A percentile compares a stretch with the other conserved stretches of the same genome.
phyloP scores from a whole-genome alignment of 2,888 invertebrate species.

The Cheilosia grossa region DNA sequence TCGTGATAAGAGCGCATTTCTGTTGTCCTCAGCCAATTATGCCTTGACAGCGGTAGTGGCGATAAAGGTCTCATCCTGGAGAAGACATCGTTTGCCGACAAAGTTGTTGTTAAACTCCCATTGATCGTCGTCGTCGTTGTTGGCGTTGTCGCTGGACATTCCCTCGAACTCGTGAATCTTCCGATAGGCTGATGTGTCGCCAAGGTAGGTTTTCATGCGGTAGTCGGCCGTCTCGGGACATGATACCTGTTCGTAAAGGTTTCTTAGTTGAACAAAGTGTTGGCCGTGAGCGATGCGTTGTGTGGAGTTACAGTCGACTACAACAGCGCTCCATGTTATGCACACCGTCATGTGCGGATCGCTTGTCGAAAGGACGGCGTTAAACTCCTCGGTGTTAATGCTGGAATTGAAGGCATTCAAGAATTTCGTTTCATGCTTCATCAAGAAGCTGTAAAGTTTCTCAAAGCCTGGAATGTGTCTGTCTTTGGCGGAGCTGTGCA shows the following conservation, averaged over 20 bases:
- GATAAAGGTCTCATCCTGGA: conserved; percentile 80
- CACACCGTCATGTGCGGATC: conserved; percentile 81
- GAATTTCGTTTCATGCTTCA: conserved; percentile 82
- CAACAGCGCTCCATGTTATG: conserved; percentile 81
- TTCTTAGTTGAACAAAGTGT: conserved; percentile 82
- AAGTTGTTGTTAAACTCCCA: conserved; percentile 82
- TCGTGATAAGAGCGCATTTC: conserved; percentile 13
- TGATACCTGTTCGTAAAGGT: conserved; percentile 80
- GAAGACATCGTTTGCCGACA: conserved; percentile 81
- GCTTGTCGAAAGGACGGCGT: conserved; percentile 79
- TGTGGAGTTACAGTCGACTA: conserved; percentile 77
- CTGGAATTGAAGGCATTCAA: conserved; percentile 78
- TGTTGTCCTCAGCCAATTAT: conserved; percentile 12
- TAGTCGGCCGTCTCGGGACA: conserved; percentile 78
- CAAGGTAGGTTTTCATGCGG: conserved; percentile 76
- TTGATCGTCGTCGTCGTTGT: conserved; percentile 79
- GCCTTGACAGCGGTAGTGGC: conserved; percentile 47
- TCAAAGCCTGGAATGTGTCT: conserved; percentile 78
- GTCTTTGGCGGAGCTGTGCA: conserved; percentile 77
- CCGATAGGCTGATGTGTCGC: conserved; percentile 74
- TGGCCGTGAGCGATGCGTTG: conserved; percentile 79
- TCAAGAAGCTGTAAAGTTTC: conserved; percentile 80
- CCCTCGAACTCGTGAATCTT: conserved; percentile 76
- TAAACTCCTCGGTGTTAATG: conserved; percentile 82
- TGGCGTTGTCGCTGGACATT: conserved; percentile 72